These are phyloP conservation scores for Pristionchus fissidentatus DNA, from an alignment of 2,888 invertebrate genomes.

Conservation along the genomic window DNA sequence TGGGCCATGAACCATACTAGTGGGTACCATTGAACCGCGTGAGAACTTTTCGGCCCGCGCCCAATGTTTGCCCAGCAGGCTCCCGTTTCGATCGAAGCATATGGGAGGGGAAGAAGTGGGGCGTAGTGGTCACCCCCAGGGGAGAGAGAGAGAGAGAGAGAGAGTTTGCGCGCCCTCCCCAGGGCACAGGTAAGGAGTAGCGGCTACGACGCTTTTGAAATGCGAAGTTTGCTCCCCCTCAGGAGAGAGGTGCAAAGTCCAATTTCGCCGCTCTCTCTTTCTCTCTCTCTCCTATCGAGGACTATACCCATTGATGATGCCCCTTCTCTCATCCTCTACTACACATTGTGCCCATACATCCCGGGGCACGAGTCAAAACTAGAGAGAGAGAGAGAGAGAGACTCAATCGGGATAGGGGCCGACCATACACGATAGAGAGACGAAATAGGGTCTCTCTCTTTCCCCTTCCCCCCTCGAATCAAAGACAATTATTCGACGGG, in stretches of 20 bases:
- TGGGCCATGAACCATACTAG: too few species aligned
- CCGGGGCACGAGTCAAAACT: not conserved
- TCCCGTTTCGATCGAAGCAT: conserved; percentile 9
- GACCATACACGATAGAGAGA: too few species aligned
- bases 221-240: not conserved
- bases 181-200: not conserved
- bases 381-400: not conserved
- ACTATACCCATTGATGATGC: not conserved
- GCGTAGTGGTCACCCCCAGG: conserved; percentile 6
- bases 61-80: not conserved
- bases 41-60: not conserved
- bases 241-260: conserved; percentile 1
- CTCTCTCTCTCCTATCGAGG: not conserved
- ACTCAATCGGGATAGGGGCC: not conserved
- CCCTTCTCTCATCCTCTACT: not conserved
- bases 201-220: not conserved
- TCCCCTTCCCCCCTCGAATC: not conserved
- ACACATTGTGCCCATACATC: too few species aligned
- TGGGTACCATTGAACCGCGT: too few species aligned
- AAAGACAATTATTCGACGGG: conserved; percentile 24
- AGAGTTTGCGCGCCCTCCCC: too few species aligned
- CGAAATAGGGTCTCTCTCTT: conserved; percentile 6
- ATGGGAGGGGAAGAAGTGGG: too few species aligned
- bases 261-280: not conserved
- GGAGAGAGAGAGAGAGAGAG: too few species aligned